These are phyloP conservation scores for Drosophila ananassae DNA, from an alignment of 1,140 invertebrate genomes.

Conservation along the genomic window DNA sequence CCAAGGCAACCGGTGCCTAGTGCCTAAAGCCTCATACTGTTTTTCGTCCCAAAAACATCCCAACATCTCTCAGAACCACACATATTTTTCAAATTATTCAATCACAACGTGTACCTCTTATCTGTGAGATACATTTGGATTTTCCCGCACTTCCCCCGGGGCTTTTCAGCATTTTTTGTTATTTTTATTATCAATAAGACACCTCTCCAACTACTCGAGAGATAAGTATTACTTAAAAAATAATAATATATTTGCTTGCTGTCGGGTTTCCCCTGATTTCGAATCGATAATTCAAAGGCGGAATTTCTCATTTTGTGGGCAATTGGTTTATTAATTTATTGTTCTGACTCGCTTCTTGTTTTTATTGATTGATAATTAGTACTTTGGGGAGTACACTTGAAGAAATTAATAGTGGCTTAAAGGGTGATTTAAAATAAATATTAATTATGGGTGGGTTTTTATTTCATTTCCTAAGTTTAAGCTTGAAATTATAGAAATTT, in stretches of 20 bases:
- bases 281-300: conserved; percentile 29
- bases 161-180: not conserved
- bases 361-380: not conserved
- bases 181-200: conserved; percentile 11
- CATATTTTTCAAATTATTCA: not conserved
- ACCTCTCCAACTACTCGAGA: conserved; percentile 8
- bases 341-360: not conserved
- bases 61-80: not conserved
- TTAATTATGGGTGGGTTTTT: too few species aligned
- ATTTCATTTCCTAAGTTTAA: too few species aligned
- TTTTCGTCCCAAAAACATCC: too few species aligned
- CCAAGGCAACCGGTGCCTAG: not conserved
- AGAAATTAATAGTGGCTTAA: not conserved
- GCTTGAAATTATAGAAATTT: too few species aligned
- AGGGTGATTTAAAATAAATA: too few species aligned
- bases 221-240: conserved; percentile 15
- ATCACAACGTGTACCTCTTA: not conserved
- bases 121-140: not conserved
- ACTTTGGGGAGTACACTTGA: not conserved
- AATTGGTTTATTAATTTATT: conserved; percentile 2
- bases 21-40: too few species aligned
- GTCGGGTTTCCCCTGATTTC: conserved; percentile 7
- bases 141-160: not conserved
- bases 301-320: conserved; percentile 26
- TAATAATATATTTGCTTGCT: conserved; percentile 24